These are phyloP conservation scores for Meloidogyne exigua DNA, from an alignment of 1,140 invertebrate species.

Conservation along the genomic window DNA sequence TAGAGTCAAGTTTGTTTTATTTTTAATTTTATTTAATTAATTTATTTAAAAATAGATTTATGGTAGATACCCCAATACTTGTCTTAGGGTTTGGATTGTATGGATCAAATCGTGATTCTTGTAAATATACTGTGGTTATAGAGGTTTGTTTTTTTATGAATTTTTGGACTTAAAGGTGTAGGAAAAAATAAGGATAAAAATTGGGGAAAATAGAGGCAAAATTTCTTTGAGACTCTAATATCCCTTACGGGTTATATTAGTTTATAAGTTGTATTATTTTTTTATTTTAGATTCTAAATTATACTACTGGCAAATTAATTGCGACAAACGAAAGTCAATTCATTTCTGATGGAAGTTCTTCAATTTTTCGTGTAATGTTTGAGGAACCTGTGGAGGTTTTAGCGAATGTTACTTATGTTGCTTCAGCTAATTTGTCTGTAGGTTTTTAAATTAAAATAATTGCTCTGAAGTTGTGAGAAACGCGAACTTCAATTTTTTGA, in stretches of 20 bases:
- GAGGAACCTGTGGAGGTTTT: constrained; percentile 81
- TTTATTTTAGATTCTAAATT: constrained; percentile 71
- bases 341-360: constrained; percentile 77
- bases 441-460: background rate
- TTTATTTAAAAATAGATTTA: constrained; percentile 71
- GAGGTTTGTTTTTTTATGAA: constrained; percentile 65
- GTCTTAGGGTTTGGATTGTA: constrained; percentile 84
- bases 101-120: constrained; percentile 79
- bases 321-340: constrained; percentile 78
- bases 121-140: constrained; percentile 78
- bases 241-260: too few species aligned
- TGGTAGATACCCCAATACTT: constrained; percentile 78
- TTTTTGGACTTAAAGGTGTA: background rate
- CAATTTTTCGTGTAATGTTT: constrained; percentile 82
- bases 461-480: too few species aligned
- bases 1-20: constrained; percentile 71
- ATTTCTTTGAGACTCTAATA: too few species aligned
- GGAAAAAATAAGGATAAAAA: background rate
- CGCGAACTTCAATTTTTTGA: too few species aligned
- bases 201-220: background rate
- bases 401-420: constrained; percentile 79
- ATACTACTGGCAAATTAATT: constrained; percentile 75
- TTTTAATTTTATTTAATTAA: background rate
- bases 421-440: constrained; percentile 79
- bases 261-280: background rate